phyloP scores from a whole-genome alignment of 2,797 vertebrate species.

The Brachyalestes nurse region DNA sequence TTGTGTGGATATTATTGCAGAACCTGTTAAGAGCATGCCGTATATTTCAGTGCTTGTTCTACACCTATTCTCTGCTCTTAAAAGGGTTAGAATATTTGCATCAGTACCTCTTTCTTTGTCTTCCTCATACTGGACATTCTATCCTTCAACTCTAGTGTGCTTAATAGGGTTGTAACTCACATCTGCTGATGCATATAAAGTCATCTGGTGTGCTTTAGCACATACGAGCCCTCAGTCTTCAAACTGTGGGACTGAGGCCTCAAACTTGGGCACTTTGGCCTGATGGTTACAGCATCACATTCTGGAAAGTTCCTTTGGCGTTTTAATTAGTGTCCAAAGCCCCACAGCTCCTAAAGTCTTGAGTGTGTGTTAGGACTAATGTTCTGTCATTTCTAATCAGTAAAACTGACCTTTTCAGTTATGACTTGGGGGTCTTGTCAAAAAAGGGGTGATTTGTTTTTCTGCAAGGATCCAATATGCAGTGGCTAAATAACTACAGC shows the following conservation, averaged over 20 bases:
- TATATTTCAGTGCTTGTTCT: background rate
- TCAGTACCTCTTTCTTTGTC: background rate
- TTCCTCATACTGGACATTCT: background rate
- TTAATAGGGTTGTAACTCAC: constrained; percentile 7
- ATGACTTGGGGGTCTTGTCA: constrained; percentile 9
- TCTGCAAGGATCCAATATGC: background rate
- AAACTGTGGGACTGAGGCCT: constrained; percentile 13
- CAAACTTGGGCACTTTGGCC: constrained; percentile 15
- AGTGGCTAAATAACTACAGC: background rate
- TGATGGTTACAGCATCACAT: constrained; percentile 28
- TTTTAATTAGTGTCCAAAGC: constrained; percentile 26
- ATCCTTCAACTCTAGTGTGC: background rate
- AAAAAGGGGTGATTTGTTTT: constrained; percentile 1
- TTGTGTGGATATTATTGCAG: background rate
- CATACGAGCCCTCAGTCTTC: constrained; percentile 6
- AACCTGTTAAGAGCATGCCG: background rate
- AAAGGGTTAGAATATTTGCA: background rate
- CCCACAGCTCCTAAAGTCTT: background rate
- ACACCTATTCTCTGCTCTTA: background rate
- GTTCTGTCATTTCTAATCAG: constrained; percentile 18
- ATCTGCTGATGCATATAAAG: constrained; percentile 21
- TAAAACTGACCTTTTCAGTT: constrained; percentile 6
- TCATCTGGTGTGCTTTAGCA: constrained; percentile 38
- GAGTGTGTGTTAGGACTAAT: background rate
- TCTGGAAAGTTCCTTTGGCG: constrained; percentile 12